These are phyloP conservation scores for Perca fluviatilis DNA, from an alignment of 2,113 vertebrate species.

Conservation along the genomic window DNA sequence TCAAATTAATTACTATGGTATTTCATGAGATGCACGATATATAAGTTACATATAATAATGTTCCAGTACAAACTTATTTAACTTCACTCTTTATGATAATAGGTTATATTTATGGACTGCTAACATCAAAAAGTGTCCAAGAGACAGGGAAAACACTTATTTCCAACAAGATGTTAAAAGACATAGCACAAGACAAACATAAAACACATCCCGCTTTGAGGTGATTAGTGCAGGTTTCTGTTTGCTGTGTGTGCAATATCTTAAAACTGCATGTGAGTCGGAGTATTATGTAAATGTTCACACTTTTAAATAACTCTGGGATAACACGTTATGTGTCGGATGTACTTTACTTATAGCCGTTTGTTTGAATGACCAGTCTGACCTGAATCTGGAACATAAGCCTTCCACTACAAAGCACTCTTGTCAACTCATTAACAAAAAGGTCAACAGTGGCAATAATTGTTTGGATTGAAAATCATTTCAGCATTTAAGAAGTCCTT, in stretches of 20 bases:
- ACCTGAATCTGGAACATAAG: conserved; percentile 30
- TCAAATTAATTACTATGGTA: background rate
- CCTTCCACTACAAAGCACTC: background rate
- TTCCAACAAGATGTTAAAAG: background rate
- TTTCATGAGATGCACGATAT: background rate
- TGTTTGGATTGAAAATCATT: conserved; percentile 3
- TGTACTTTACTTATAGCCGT: conserved; percentile 34
- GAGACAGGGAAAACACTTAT: too few relatives aligned
- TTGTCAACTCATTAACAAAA: conserved; percentile 20
- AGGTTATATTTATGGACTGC: background rate
- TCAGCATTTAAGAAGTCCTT: conserved; percentile 20
- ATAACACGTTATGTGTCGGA: conserved; percentile 20
- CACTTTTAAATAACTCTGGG: conserved; percentile 14
- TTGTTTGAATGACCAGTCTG: conserved; percentile 36
- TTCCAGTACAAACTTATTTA: conserved; percentile 13
- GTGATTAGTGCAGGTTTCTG: conserved; percentile 11
- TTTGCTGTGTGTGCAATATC: background rate
- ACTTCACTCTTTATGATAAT: background rate
- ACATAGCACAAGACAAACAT: background rate
- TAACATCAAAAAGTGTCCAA: too few relatives aligned
- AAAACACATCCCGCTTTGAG: conserved; percentile 20
- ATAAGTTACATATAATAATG: background rate
- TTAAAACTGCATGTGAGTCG: background rate
- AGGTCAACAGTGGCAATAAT: conserved; percentile 4
- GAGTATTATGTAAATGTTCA: conserved; percentile 22